A percentile compares a stretch with the other conserved stretches of the same genome.
phyloP scores from a whole-genome alignment of 2,888 invertebrate genomes.

The Acanthosepion esculentum region DNA sequence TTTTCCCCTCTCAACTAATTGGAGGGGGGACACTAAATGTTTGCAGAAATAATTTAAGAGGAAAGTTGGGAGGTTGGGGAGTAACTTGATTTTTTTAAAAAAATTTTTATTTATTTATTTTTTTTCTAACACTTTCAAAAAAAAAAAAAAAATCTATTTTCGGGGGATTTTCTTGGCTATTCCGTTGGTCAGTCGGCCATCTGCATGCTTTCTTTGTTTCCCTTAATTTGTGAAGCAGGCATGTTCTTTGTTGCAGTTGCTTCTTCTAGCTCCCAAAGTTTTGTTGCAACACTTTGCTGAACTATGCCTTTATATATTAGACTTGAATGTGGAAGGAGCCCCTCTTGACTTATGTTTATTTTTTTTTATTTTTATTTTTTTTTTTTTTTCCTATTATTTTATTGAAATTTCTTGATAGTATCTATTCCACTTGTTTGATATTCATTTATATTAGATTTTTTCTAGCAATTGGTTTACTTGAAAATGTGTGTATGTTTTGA shows the following conservation, averaged over 20 bases:
- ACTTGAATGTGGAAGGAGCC: neutral
- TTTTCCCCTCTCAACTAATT: neutral
- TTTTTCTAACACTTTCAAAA: neutral
- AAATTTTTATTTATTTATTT: no score
- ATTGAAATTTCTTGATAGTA: neutral
- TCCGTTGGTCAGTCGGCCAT: neutral
- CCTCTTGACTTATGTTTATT: neutral
- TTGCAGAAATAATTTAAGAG: neutral
- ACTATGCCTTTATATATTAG: slow-evolving; percentile 33
- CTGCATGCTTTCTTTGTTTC: slow-evolving; percentile 39
- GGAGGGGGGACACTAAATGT: neutral
- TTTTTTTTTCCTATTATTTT: neutral
- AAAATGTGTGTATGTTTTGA: neutral
- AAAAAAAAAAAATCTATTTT: no score
- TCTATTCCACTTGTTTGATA: slow-evolving; percentile 7
- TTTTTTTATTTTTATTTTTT: neutral
- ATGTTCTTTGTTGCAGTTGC: slow-evolving; percentile 23
- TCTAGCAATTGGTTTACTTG: neutral
- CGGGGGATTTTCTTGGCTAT: neutral
- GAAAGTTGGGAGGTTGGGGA: neutral
- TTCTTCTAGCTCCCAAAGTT: slow-evolving; percentile 24
- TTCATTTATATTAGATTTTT: neutral
- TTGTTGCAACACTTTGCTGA: slow-evolving; percentile 33
- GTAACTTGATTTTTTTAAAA: neutral
- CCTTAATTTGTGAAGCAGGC: slow-evolving; percentile 35